Evolutionary conservation across 2,888 invertebrate species (phyloP), one percentile per base, ranked within the genome.

Genomic region (Protophormia terraenovae): DNA sequence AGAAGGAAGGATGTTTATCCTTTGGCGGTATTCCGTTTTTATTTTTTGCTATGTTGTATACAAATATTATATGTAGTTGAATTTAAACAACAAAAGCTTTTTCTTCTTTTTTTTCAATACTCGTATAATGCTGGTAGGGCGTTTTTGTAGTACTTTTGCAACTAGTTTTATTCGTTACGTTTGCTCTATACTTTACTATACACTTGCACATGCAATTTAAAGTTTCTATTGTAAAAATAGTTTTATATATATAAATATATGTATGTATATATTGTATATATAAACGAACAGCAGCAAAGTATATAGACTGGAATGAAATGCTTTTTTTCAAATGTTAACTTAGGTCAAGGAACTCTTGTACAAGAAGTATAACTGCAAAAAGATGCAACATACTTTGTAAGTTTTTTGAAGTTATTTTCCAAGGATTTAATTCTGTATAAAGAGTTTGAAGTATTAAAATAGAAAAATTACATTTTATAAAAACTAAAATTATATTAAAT

Each of bases 341-440:
- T 84, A 88, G 88, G 88, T 88, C 87, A 88, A 85, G 88, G 87
- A 88, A 88, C 88, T 87, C 78, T 66, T 32, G 66, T 16, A 14
- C n/a, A 81, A 19, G 58, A 24, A 67, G 66, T 67, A 67, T 24
- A 14, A n/a, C 14, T 22, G 16, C 53, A 69, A 14, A 16, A 32
- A 38, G 19, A 53, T 24, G 45, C 32, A 69, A n/a, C 45, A 47
- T n/a, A 69, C 50, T 45, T 2, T 16, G 3, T 4, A n/a, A n/a
- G n/a, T n/a, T n/a, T n/a, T n/a, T n/a, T n/a, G n/a, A n/a, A 50
- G 16, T 50, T n/a, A 1, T 58, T 29, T 19, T 29, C 29, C 32
- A 41, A 69, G 29, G 45, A 29, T 47, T 47, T 38, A 5, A 3
- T 75, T 22, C 35, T 19, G 45, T 12, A n/a, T n/a, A n/a, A 14